Evolutionary conservation across 2,797 vertebrate genomes (phyloP), one percentile per base, ranked within the genome.

Genomic region (Distichodus sexfasciatus): DNA sequence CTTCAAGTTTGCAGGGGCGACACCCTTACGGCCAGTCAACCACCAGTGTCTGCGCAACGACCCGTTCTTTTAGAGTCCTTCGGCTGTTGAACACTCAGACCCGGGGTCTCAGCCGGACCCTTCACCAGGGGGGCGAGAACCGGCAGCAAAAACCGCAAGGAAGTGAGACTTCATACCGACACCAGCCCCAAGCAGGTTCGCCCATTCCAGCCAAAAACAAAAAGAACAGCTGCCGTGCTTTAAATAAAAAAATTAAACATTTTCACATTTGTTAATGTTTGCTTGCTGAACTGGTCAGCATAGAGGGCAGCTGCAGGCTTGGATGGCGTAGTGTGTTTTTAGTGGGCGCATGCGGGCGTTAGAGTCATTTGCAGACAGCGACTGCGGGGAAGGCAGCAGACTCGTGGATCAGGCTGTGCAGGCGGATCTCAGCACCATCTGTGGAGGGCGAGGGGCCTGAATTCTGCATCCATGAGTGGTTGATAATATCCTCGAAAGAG

Each of bases 381-480:
- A 78, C 66, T 1, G 76, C n/a, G 0, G 86, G 62, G 76, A 87
- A 87, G 63, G 82, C 64, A 15, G 91, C 78, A 40, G 93, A 77
- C 78, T 93, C 93, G 0, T 92, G 90, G 33, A 84, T 79, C 79
- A 98, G 89, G 87, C 93, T 94, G 89, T 95, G 94, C 75, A 97
- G 88, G 53, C 93, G 80, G 84, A 97, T 94, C 86, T 96, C 94
- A 0, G 90, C 74, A 0, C 84, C 59, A 78, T 95, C 91, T 2
- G 90, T 84, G 5, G 92, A 80, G 41, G 93, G 81, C 2, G 26
- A 17, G 0, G 51, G 1, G 90, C n/a, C 75, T 0, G 89, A 79
- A 62, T 74, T 87, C 83, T 96, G 94, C 92, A 98, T 92, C 96
- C 96, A 97, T 0, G 93, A 76, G 82, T 97, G 95, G 72, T 94